phyloP scores from a whole-genome alignment of 2,797 vertebrate species.

The Lerista edwardsae region DNA sequence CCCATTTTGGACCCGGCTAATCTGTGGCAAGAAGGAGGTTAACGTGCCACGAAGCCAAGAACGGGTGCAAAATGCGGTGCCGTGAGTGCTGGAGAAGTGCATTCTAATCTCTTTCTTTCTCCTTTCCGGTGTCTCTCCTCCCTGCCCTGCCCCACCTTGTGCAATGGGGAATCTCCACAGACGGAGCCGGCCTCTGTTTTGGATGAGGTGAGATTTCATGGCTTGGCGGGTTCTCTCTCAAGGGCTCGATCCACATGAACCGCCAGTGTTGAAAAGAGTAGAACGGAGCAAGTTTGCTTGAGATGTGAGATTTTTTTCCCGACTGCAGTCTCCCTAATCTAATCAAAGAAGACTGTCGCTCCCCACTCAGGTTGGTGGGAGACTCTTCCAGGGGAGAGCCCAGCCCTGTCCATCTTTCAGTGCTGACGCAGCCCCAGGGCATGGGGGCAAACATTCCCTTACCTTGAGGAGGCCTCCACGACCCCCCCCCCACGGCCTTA shows the following conservation, averaged over 20 bases:
- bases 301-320: too few relatives aligned
- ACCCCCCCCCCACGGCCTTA: too few relatives aligned
- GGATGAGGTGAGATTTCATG: constrained; percentile 20
- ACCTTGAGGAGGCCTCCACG: too few relatives aligned
- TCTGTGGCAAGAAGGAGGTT: neutral
- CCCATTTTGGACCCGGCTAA: too few relatives aligned
- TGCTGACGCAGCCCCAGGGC: too few relatives aligned
- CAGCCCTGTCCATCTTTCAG: too few relatives aligned
- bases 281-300: too few relatives aligned
- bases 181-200: neutral
- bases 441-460: too few relatives aligned
- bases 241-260: too few relatives aligned
- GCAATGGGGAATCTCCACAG: neutral
- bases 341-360: neutral
- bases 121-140: neutral
- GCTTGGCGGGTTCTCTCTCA: neutral
- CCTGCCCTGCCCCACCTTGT: neutral
- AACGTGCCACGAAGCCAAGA: neutral
- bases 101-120: neutral
- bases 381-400: neutral
- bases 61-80: fast-evolving
- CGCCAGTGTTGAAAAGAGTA: neutral
- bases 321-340: neutral
- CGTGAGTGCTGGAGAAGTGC: neutral
- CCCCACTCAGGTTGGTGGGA: neutral